These are phyloP conservation scores for Pararge aegeria DNA, from an alignment of 1,140 invertebrate species.

Conservation along the genomic window DNA sequence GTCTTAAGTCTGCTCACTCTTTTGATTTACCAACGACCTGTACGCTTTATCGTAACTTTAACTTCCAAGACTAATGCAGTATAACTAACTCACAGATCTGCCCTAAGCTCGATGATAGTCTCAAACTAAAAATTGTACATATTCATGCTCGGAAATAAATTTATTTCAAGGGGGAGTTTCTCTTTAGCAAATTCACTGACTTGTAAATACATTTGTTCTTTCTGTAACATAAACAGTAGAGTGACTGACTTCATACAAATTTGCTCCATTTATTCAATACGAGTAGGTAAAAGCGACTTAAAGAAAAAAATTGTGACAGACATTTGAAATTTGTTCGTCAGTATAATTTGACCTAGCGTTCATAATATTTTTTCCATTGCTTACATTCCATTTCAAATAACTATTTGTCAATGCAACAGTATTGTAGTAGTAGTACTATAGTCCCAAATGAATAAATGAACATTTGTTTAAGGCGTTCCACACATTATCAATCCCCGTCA, in stretches of 20 bases:
- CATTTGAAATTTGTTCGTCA: neutral
- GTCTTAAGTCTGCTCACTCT: too few relatives aligned
- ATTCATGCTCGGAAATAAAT: slow-evolving; percentile 22
- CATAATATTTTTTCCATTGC: too few relatives aligned
- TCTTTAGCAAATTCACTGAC: slow-evolving; percentile 5
- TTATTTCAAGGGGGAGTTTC: slow-evolving; percentile 7
- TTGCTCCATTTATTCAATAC: neutral
- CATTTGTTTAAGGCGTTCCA: neutral
- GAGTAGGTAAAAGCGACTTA: neutral
- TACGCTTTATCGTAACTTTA: slow-evolving; percentile 1
- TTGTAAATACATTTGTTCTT: slow-evolving; percentile 5
- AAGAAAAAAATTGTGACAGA: neutral
- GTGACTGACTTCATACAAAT: neutral
- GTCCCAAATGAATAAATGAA: too few relatives aligned
- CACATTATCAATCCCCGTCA: neutral
- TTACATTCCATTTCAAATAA: too few relatives aligned
- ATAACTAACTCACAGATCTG: neutral
- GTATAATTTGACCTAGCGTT: neutral
- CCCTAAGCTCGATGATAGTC: neutral
- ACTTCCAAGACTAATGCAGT: slow-evolving; percentile 3
- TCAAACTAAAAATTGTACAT: slow-evolving; percentile 7
- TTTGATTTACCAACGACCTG: too few relatives aligned
- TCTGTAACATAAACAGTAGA: slow-evolving; percentile 5
- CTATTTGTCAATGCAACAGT: too few relatives aligned
- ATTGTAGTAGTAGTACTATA: too few relatives aligned